A percentile compares a stretch with the other conserved stretches of the same genome.
These are phyloP conservation scores for Glaucomys volans DNA, from an alignment of 2,113 vertebrate species.

Conservation along the genomic window DNA sequence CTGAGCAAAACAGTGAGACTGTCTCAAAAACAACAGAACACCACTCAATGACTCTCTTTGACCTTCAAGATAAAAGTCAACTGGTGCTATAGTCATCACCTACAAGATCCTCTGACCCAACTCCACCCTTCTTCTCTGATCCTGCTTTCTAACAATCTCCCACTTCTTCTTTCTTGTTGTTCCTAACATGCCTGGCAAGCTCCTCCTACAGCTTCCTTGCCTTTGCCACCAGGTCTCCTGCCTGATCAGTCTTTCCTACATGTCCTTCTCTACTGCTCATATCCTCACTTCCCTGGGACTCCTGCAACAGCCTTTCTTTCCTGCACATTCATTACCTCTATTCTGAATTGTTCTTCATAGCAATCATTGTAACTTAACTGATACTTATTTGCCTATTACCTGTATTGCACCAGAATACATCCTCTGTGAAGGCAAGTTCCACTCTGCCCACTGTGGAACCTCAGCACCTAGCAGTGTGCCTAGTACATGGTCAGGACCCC, in stretches of 20 bases:
- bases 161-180: fast-evolving
- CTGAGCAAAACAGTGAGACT: not conserved
- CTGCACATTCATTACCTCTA: not conserved
- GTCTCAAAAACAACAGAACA: not conserved
- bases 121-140: not conserved
- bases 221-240: too few species aligned
- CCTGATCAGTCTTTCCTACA: not conserved
- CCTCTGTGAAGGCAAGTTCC: not conserved
- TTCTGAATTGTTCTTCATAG: not conserved
- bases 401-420: fast-evolving
- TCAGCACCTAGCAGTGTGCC: not conserved
- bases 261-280: too few species aligned
- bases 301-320: not conserved
- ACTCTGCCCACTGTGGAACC: not conserved
- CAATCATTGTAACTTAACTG: fast-evolving
- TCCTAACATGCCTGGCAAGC: not conserved
- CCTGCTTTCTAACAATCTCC: fast-evolving
- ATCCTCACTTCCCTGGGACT: not conserved
- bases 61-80: not conserved
- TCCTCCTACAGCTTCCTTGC: too few species aligned
- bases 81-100: fast-evolving
- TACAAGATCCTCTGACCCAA: not conserved
- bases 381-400: fast-evolving
- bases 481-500: not conserved
- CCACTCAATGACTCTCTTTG: too few species aligned